Base-by-base conservation (phyloP, 2,113 vertebrate genomes). In the Acanthisitta chloris region DNA sequence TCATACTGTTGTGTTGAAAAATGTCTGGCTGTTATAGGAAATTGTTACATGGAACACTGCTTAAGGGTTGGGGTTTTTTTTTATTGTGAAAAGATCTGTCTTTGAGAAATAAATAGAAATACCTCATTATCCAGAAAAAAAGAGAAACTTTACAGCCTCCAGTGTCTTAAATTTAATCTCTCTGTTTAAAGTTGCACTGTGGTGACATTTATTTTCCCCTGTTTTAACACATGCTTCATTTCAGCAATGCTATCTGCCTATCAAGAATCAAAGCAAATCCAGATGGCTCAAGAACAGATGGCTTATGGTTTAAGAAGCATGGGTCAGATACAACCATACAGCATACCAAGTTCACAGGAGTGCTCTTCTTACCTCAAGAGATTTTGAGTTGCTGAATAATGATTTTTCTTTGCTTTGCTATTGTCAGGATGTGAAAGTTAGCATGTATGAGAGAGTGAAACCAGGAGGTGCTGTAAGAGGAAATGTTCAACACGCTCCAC, bases 221-320 rank as follows among this genome's bases (percentile, higher is more conserved):
- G 49, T 87, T 95, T 93, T 93, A 91, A 81, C 90, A 95, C 88
- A 81, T 69, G 72, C 36, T 96, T 87, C 58, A 81, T 90, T 93
- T 97, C 93, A 94, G 72, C 76, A 79, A 18, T 36, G 43, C 77
- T 95, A 62, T 94, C 90, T 95, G 49, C 52, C 89, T 66, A 57
- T 92, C 72, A 95, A 67, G 66, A 97, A 73, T 90, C 88, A 91
- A 94, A 95, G 88, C 57, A 87, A 94, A 76, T 83, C 88, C 94
- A 95, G 90, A 88, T 90, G 92, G 93, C 80, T 91, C 71, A 92
- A 96, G 84, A 96, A 80, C 93, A 94, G 83, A 93, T 72, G 82
- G 88, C 64, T 97, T 89, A 92, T 62, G 78, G 52, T 93, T 86
- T 95, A 88, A 87, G 90, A 91, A 78, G 31, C 31, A 62, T 18